Base-by-base conservation (phyloP, 2,113 vertebrate genomes). In the Microcebus griseorufus region DNA sequence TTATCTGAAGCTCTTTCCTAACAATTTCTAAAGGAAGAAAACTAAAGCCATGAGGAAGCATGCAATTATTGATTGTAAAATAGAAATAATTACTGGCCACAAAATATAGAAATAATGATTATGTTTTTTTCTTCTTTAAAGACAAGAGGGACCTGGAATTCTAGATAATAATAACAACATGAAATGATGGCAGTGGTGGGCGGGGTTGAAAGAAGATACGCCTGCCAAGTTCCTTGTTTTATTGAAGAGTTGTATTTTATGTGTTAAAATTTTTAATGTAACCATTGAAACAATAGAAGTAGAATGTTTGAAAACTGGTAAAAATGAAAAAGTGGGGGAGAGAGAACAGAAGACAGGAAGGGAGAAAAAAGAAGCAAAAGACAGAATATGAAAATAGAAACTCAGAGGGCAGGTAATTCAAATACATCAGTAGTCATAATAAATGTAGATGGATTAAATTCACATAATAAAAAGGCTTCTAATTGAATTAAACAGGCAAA, bases 61-160 rank as follows among this genome's bases (percentile, higher is more conserved):
- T 88, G 12, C 25, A 95, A 48, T 90, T 90, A 53, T 25, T 72
- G 75, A 51, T 25, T 72, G 4, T 64, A 70, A 96, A 95, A 67
- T 27, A 90, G 62, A 88, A 96, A 87, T 83, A 93, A 93, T 93
- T 88, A 83, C n/a, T 72, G 53, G 25, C 11, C 76, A 2, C 23
- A 80, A 95, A 95, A 94, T 48, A 90, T 87, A 93, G 69, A 96
- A 96, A 92, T 79, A 70, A 92, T 73, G 32, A 78, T 75, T 83
- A 42, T n/a, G n/a, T 81, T 45, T 88, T 88, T 97, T 82, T 93
- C 73, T 91, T 73, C 60, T 60, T 90, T 94, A 90, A 69, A 90
- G 58, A 78, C 32, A 78, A 73, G 9, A 90, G 48, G 9, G 10
- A 88, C n/a, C 62, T 84, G 70, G 60, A 58, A 42, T 55, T 84